A percentile compares a stretch with the other conserved stretches of the same genome.
These are phyloP conservation scores for Amblyopsis rosae DNA, from an alignment of 2,113 vertebrate genomes.

Conservation along the genomic window DNA sequence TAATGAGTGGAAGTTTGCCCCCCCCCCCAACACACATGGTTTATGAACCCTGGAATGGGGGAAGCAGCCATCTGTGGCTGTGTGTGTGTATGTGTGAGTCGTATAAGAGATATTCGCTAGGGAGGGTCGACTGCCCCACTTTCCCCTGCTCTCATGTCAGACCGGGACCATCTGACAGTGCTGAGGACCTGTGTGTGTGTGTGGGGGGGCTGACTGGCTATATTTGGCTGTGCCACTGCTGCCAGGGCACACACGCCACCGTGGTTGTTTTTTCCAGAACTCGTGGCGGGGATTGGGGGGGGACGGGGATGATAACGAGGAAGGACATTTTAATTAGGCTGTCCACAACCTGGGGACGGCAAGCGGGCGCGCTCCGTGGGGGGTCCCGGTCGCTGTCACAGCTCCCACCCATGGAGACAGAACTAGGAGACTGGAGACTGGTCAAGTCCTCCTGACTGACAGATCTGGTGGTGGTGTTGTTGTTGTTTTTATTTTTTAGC, in stretches of 20 bases:
- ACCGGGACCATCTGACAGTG: conserved; percentile 77
- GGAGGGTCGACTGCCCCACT: conserved; percentile 76
- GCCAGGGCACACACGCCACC: conserved; percentile 60
- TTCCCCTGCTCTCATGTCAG: conserved; percentile 71
- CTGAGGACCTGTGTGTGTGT: conserved; percentile 74
- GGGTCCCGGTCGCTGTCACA: neutral
- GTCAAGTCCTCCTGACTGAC: neutral
- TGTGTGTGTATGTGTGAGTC: conserved; percentile 33
- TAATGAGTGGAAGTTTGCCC: conserved; percentile 62
- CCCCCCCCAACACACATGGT: neutral
- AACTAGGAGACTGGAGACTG: neutral
- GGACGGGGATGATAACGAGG: conserved; percentile 76
- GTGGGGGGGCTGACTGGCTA: conserved; percentile 35
- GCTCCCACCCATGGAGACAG: neutral
- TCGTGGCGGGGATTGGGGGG: conserved; percentile 42
- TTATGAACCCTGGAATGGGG: neutral
- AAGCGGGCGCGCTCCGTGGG: conserved; percentile 42
- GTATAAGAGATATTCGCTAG: conserved; percentile 65
- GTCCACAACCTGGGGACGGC: conserved; percentile 64
- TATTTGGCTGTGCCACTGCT: conserved; percentile 68
- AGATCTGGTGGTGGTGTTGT: too few relatives aligned
- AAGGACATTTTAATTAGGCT: conserved; percentile 79
- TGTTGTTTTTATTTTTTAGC: too few relatives aligned
- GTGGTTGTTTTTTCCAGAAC: conserved; percentile 75
- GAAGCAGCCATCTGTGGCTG: neutral